phyloP scores from a whole-genome alignment of 2,888 invertebrate genomes.

The Platynereis dumerilii region DNA sequence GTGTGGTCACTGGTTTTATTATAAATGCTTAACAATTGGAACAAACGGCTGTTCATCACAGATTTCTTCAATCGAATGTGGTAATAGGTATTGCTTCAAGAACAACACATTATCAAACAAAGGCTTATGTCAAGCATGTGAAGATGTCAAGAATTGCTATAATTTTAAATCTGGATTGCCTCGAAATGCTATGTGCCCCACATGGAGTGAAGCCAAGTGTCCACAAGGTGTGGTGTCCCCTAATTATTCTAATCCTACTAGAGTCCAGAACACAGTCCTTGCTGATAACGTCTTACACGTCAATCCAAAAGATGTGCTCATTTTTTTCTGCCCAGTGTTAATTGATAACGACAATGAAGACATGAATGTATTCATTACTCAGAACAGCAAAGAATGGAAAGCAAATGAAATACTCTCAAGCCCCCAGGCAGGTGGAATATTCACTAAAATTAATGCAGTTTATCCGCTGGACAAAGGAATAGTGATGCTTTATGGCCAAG shows the following conservation, averaged over 20 bases:
- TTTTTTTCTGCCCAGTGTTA: slow-evolving; percentile 1
- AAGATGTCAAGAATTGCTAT: neutral
- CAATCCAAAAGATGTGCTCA: neutral
- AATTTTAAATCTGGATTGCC: neutral
- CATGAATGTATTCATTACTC: neutral
- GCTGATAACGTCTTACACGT: neutral
- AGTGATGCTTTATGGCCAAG: neutral
- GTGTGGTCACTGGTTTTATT: neutral
- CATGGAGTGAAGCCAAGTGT: slow-evolving; percentile 3
- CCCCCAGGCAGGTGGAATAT: slow-evolving; percentile 2
- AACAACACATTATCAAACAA: neutral
- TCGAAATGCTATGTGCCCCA: neutral
- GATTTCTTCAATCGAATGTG: slow-evolving; percentile 1
- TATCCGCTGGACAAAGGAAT: slow-evolving; percentile 1
- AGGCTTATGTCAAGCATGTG: slow-evolving; percentile 2
- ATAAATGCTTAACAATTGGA: neutral
- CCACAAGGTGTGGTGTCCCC: neutral
- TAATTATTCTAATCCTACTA: neutral
- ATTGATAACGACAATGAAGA: neutral
- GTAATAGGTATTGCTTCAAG: neutral
- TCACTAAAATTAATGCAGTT: neutral
- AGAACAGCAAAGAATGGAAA: neutral
- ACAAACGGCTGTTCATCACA: neutral
- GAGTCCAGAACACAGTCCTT: neutral
- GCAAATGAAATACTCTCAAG: neutral